Conservation (phyloP, 2,888 invertebrate genomes). For the Clepsis dumicolana region DNA sequence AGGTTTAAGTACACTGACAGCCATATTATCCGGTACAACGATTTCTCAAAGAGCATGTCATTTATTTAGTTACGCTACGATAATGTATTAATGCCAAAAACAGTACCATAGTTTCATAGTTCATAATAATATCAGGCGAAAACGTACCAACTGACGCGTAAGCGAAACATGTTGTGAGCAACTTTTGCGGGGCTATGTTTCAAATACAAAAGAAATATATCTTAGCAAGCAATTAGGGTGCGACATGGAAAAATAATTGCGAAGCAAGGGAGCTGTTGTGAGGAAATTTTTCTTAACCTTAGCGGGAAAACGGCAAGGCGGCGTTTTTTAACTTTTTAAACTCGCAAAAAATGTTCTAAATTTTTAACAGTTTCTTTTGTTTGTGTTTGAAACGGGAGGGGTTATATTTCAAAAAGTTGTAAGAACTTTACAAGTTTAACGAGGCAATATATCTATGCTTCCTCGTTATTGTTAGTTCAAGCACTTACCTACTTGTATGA, state of each 20-base stretch:
- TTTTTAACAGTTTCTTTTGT: slow-evolving; percentile 1
- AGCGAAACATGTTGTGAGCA: neutral
- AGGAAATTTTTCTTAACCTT: neutral
- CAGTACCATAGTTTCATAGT: too few relatives aligned
- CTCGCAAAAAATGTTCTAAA: neutral
- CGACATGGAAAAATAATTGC: slow-evolving; percentile 18
- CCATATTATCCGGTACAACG: neutral
- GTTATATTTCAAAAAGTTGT: slow-evolving; percentile 4
- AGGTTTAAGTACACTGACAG: neutral
- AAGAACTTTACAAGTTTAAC: neutral
- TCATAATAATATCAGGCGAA: neutral
- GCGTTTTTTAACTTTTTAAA: neutral
- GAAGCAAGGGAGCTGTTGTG: neutral
- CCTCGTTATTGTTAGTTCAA: neutral
- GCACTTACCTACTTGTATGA: neutral
- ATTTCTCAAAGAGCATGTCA: neutral
- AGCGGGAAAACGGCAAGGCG: neutral
- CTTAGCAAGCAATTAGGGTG: slow-evolving; percentile 6
- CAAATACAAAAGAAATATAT: neutral
- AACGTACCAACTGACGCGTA: neutral
- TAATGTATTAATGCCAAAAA: neutral
- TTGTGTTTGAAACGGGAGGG: neutral
- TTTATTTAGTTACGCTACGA: neutral
- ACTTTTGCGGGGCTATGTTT: neutral
- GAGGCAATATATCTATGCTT: neutral